Evolutionary conservation across 2,797 vertebrate genomes (phyloP), one percentile per base, ranked within the genome.

Genomic region (Etheostoma nigrum): DNA sequence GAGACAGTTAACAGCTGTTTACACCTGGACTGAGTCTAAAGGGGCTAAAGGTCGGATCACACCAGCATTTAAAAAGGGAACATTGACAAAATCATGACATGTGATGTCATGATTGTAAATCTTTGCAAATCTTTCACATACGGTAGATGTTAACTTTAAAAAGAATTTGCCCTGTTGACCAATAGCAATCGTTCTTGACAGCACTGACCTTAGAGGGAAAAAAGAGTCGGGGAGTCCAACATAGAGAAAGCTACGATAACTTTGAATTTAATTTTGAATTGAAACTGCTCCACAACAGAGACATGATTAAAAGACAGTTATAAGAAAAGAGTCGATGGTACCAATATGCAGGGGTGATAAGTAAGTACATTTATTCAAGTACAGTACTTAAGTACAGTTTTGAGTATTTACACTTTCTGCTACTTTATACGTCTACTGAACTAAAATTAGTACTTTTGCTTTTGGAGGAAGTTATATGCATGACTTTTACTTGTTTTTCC

Each of bases 1-100:
- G 12, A 69, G 21, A 82, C 7, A 13, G 21, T 68, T 79, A 23
- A 67, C 5, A 45, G n/a, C 18, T 49, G 60, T 80, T 72, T 52
- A 33, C 2, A 25, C 2, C 48, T 52, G 36, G 21, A 44, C 51
- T 33, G 51, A 48, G 27, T 61, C 23, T 16, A 27, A 23, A 59
- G 1, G 1, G 16, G 1, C 11, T 30, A 25, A 16, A 14, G 27
- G 4, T 67, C 21, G 25, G 58, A 8, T 61, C 18, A 33, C 13
- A 51, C 4, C 23, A 42, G 23, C 40, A 8, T 27, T 44, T n/a
- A 18, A 25, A 40, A 51, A 40, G 6, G n/a, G 0, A 0, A 25
- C 18, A 14, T 58, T 19, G 4, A 30, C 0, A 1, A 11, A 42
- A 54, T 7, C 5, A 27, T 27, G 27, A 27, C 27, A 27, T 27